Percentiles rank a stretch among this genome's conserved stretches.
phyloP scores from a whole-genome alignment of 2,888 invertebrate species.

The Coenonympha glycerion region DNA sequence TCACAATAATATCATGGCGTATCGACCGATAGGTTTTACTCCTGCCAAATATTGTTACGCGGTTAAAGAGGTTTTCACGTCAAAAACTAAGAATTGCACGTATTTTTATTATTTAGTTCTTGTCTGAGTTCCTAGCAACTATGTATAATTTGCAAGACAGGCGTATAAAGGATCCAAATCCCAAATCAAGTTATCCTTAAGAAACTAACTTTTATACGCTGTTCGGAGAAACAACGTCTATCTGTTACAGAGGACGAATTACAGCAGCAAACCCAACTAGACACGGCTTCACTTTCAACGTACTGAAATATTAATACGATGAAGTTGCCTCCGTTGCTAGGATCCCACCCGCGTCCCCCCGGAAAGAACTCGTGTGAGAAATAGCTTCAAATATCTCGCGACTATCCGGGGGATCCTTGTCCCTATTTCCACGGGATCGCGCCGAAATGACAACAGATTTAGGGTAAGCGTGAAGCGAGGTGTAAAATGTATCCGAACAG shows the following conservation, averaged over 20 bases:
- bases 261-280: slow-evolving; percentile 38
- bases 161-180: no score
- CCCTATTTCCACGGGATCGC: slow-evolving; percentile 69
- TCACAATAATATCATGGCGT: no score
- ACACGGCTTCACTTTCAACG: slow-evolving; percentile 60
- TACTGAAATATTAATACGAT: slow-evolving; percentile 65
- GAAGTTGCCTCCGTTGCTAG: slow-evolving; percentile 37
- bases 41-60: no score
- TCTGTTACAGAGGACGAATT: slow-evolving; percentile 26
- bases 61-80: no score
- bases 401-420: slow-evolving; percentile 64
- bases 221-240: slow-evolving; percentile 9
- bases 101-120: no score
- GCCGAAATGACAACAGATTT: slow-evolving; percentile 74
- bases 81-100: no score
- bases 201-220: neutral
- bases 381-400: slow-evolving; percentile 67
- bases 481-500: slow-evolving; percentile 72
- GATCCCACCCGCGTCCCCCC: slow-evolving; percentile 22
- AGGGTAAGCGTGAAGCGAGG: slow-evolving; percentile 71
- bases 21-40: no score
- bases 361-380: slow-evolving; percentile 58
- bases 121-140: no score
- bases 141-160: no score
- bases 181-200: no score